phyloP scores from a whole-genome alignment of 2,113 vertebrate species.

The Canis aureus region DNA sequence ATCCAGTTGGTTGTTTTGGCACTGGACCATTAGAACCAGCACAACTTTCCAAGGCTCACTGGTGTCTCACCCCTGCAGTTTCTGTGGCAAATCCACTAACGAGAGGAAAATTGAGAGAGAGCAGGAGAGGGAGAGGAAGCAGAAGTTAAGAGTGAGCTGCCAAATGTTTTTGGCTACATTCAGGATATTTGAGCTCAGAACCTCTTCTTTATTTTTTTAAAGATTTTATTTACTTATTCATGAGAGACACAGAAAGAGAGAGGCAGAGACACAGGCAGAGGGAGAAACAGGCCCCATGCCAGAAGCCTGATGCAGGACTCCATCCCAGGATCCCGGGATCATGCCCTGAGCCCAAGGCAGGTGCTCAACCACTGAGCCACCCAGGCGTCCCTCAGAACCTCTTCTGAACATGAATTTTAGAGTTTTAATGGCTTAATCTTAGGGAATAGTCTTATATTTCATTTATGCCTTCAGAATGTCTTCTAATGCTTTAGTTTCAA shows the following conservation, averaged over 20 bases:
- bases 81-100: background rate
- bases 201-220: background rate
- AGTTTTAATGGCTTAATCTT: constrained; percentile 49
- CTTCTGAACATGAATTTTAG: background rate
- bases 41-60: background rate
- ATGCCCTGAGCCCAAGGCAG: too few species aligned
- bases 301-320: too few species aligned
- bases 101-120: constrained; percentile 7
- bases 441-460: background rate
- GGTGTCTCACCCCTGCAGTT: background rate
- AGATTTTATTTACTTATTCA: too few species aligned
- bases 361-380: too few species aligned
- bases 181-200: constrained; percentile 37
- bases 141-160: background rate
- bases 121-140: background rate
- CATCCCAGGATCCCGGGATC: too few species aligned
- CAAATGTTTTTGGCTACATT: constrained; percentile 18
- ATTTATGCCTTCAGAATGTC: background rate
- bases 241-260: too few species aligned
- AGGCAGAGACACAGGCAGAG: too few species aligned
- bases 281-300: too few species aligned
- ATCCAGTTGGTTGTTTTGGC: background rate
- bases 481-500: constrained; percentile 38
- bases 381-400: background rate
- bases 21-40: background rate